A percentile compares a stretch with the other conserved stretches of the same genome.
phyloP scores from a whole-genome alignment of 2,797 vertebrate species.

The Pseudocheirus occidentalis region DNA sequence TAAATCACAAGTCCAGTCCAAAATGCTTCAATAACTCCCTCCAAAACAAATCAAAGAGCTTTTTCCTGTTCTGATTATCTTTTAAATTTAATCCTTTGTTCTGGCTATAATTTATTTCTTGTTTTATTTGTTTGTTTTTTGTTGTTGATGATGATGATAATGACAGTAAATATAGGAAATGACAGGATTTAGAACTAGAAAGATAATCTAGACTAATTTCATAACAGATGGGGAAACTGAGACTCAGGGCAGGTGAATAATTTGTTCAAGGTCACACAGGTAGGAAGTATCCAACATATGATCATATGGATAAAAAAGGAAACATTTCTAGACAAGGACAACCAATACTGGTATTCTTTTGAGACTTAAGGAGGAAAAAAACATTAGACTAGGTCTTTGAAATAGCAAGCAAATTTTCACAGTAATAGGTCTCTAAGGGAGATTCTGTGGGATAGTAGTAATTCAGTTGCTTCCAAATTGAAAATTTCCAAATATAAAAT shows the following conservation, averaged over 20 bases:
- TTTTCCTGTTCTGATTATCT: slow-evolving; percentile 45
- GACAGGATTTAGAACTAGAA: neutral
- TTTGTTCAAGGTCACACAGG: slow-evolving; percentile 20
- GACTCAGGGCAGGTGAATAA: neutral
- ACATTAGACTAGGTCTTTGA: slow-evolving; percentile 22
- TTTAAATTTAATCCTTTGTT: slow-evolving; percentile 25
- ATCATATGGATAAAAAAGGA: slow-evolving; percentile 49
- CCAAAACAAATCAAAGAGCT: slow-evolving; percentile 31
- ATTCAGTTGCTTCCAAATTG: neutral
- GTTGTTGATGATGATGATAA: neutral
- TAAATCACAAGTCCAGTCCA: neutral
- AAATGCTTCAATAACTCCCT: slow-evolving; percentile 28
- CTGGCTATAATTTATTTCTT: neutral
- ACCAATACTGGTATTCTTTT: slow-evolving; percentile 44
- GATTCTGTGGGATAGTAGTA: neutral
- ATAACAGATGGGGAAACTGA: neutral
- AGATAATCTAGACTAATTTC: neutral
- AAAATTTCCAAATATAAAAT: neutral
- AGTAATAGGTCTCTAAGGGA: neutral
- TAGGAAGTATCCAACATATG: neutral
- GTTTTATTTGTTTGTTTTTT: slow-evolving; percentile 35
- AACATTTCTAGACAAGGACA: slow-evolving; percentile 43
- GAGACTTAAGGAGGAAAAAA: slow-evolving; percentile 14
- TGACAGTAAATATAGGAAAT: neutral
- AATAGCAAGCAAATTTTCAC: slow-evolving; percentile 48